A percentile compares a stretch with the other conserved stretches of the same genome.
Evolutionary conservation across 2,888 invertebrate species (phyloP).

Genomic region (Drosophila setosimentum): DNA sequence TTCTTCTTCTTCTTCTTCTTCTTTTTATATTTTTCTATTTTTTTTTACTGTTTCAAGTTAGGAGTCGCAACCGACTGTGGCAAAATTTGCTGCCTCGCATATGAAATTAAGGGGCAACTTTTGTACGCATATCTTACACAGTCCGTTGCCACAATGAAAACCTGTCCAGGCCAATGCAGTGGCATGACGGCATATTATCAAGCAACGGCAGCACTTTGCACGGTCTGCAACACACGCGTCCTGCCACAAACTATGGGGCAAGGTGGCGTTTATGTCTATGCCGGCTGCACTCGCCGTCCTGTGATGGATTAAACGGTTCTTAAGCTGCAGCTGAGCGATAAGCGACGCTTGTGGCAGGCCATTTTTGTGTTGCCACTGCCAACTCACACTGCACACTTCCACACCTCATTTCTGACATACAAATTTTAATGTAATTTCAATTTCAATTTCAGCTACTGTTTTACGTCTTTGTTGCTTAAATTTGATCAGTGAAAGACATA

Average conservation of each 20-base stretch:
- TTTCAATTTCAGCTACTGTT: slow-evolving; percentile 13
- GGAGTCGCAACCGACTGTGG: not conserved
- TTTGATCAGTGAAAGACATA: not conserved
- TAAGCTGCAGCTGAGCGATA: slow-evolving; percentile 73
- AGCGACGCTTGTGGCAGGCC: slow-evolving; percentile 56
- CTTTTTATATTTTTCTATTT: not conserved
- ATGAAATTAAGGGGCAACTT: slow-evolving; percentile 41
- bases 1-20: too few species aligned
- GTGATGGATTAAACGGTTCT: slow-evolving; percentile 74
- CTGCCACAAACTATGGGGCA: not conserved
- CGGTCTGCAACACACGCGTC: slow-evolving; percentile 46
- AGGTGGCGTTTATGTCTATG: slow-evolving; percentile 24
- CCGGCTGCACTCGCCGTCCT: slow-evolving; percentile 60
- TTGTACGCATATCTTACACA: slow-evolving; percentile 30
- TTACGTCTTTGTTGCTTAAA: not conserved
- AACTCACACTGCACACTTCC: slow-evolving; percentile 28
- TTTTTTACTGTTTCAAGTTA: slow-evolving; percentile 14
- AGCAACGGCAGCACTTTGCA: slow-evolving; percentile 65
- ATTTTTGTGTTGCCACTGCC: slow-evolving; percentile 43
- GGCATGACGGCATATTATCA: slow-evolving; percentile 73
- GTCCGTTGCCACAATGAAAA: slow-evolving; percentile 46
- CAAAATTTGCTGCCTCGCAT: not conserved
- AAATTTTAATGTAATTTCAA: slow-evolving; percentile 71
- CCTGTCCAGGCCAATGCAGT: slow-evolving; percentile 23
- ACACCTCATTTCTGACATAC: slow-evolving; percentile 38